Conservation (phyloP, 2,113 vertebrate species). For the Seriola rivoliana region DNA sequence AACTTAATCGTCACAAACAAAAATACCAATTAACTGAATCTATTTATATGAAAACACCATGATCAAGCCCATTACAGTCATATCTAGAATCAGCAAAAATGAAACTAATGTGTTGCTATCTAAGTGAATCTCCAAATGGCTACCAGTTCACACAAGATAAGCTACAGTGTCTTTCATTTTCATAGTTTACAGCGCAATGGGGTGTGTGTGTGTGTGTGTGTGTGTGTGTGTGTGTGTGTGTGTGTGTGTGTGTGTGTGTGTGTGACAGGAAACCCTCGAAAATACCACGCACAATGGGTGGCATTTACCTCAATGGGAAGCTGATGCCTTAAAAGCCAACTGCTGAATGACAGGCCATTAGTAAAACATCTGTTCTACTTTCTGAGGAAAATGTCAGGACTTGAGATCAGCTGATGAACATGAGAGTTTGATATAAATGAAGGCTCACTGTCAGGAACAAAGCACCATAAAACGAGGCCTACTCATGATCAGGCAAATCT, state of each 20-base stretch:
- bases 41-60: conserved; percentile 22
- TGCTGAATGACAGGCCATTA: conserved; percentile 59
- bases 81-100: conserved; percentile 8
- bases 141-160: neutral
- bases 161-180: neutral
- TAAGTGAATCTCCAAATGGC: neutral
- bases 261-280: neutral
- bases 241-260: conserved; percentile 1
- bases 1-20: conserved; percentile 21
- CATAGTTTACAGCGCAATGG: conserved; percentile 9
- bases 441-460: conserved; percentile 26
- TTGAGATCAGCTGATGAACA: conserved; percentile 58
- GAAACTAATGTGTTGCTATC: neutral
- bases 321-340: conserved; percentile 42
- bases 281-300: conserved; percentile 11
- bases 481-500: conserved; percentile 4
- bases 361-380: conserved; percentile 55
- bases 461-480: neutral
- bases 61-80: neutral
- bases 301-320: conserved; percentile 46
- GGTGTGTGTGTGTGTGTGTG: conserved; percentile 2
- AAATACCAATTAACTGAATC: conserved; percentile 24
- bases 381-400: conserved; percentile 49
- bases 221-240: neutral
- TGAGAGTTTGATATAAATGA: conserved; percentile 33